phyloP scores from a whole-genome alignment of 2,113 vertebrate genomes.

The Cyanoderma ruficeps region DNA sequence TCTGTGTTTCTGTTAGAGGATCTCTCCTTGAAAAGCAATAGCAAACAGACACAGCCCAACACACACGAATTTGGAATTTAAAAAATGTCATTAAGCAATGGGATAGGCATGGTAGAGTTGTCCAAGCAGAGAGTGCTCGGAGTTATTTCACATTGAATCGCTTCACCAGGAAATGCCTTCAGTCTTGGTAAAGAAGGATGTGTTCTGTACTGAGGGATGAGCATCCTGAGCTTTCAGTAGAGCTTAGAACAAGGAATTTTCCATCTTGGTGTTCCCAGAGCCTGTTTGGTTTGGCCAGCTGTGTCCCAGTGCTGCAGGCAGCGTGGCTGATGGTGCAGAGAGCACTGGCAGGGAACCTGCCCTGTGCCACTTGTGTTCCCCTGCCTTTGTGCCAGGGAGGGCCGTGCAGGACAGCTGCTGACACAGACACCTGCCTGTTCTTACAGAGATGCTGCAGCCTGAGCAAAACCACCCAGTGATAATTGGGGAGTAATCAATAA shows the following conservation, averaged over 20 bases:
- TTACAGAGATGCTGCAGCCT: not conserved
- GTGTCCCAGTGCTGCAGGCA: not conserved
- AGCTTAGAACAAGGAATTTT: not conserved
- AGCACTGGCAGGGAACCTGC: fast-evolving
- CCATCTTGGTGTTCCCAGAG: not conserved
- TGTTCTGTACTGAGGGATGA: not conserved
- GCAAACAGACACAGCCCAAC: not conserved
- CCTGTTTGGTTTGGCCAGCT: not conserved
- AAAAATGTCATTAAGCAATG: not conserved
- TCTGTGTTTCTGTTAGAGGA: not conserved
- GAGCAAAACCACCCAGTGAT: not conserved
- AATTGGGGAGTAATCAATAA: not conserved
- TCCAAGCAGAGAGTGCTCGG: not conserved
- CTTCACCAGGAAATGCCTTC: not conserved
- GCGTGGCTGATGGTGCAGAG: not conserved
- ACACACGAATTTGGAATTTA: not conserved
- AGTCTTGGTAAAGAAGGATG: not conserved
- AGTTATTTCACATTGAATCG: fast-evolving
- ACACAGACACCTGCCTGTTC: not conserved
- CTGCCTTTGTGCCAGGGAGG: not conserved
- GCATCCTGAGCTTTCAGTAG: not conserved
- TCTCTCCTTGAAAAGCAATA: not conserved
- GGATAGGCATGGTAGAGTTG: not conserved
- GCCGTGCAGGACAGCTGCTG: not conserved
- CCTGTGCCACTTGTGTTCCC: fast-evolving